Base-by-base conservation (phyloP, 2,888 invertebrate genomes). In the Leptopilina drosophilae region DNA sequence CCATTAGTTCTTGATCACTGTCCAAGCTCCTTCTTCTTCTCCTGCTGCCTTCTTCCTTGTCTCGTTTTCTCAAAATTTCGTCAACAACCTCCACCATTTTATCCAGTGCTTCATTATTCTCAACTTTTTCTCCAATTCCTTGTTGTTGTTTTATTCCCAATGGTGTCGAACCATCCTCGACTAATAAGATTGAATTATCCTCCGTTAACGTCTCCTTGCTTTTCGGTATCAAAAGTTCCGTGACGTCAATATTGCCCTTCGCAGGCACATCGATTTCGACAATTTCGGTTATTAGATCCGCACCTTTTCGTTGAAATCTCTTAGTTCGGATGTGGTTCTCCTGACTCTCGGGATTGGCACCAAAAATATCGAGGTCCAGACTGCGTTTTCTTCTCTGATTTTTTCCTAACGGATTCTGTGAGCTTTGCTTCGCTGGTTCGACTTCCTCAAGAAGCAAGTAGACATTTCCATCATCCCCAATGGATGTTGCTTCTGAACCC, bases 261-360 rank as follows among this genome's bases (percentile, higher is more conserved):
- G 2, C 77, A 0, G 91, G 90, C 5, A 90, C 40, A 75, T 91
- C 91, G 76, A 91, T 89, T 73, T 91, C 90, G 4, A 91, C 88
- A 40, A 91, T 90, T 73, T 91, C 89, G 12, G 86, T 83, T 53
- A 90, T 87, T 0, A 86, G 83, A 75, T 90, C 90, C 0, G 88
- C 85, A 0, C 90, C 89, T 33, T 88, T 90, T n/a, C 89, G 80
- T 78, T 89, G 88, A 0, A 89, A 78, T 66, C 85, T 84, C 64
- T 88, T 85, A 53, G 77, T 83, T 20, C 82, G 83, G 3, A 82
- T 79, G 0, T 83, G 49, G 40, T 83, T 82, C 8, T 64, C 73
- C 65, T 81, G 15, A 12, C 86, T 33, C 33, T 33, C 84, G 0
- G 75, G 33, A 4, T 87, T 81, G 2, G 80, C 76, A 3, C 77